phyloP scores from a whole-genome alignment of 2,797 vertebrate species.

The Mormyrus proboscirostris region DNA sequence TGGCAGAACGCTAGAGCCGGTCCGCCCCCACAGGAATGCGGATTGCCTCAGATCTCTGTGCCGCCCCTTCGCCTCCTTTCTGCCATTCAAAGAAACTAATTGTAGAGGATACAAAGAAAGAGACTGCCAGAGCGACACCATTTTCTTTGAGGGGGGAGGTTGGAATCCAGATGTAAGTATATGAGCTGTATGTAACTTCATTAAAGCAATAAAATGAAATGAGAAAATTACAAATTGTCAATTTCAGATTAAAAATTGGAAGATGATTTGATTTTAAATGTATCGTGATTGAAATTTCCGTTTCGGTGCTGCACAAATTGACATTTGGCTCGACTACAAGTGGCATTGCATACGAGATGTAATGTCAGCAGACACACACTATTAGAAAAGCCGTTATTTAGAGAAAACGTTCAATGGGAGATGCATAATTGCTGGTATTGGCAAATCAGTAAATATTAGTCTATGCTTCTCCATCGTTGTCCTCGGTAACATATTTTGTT shows the following conservation, averaged over 20 bases:
- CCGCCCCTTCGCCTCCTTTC: conserved; percentile 69
- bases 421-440: not conserved
- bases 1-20: conserved; percentile 81
- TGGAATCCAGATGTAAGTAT: conserved; percentile 37
- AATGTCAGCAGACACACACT: not conserved
- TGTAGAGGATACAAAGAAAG: conserved; percentile 63
- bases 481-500: not conserved
- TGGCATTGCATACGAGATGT: not conserved
- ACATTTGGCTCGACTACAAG: not conserved
- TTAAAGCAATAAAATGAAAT: not conserved
- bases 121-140: conserved; percentile 51
- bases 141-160: conserved; percentile 37
- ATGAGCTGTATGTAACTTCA: conserved; percentile 11
- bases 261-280: not conserved
- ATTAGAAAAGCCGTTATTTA: not conserved
- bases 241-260: not conserved
- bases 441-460: not conserved
- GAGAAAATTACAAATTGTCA: not conserved
- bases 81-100: conserved; percentile 71
- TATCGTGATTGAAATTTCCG: not conserved
- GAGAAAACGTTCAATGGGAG: not conserved
- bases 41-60: conserved; percentile 76
- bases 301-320: not conserved
- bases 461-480: not conserved
- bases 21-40: conserved; percentile 92